Percentiles rank a stretch among this genome's conserved stretches.
Conservation (phyloP, 2,888 invertebrate genomes). For the Rhorus exstirpatorius region DNA sequence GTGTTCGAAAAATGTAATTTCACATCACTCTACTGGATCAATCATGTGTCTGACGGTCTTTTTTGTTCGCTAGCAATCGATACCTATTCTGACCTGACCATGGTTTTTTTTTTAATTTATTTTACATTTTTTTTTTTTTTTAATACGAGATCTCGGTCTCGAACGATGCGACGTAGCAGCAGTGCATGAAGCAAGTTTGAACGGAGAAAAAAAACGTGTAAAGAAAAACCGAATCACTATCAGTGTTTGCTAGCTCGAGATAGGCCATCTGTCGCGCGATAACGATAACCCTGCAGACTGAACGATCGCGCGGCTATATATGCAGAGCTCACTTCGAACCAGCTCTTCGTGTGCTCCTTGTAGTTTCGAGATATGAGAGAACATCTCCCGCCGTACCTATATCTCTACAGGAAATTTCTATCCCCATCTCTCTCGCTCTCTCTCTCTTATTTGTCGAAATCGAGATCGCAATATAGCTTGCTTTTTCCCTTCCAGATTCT, state of each 20-base stretch:
- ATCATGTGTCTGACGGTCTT: conserved; percentile 1
- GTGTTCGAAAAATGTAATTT: too few species aligned
- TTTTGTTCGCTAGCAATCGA: neutral
- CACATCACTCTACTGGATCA: neutral
- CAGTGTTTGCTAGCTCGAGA: conserved; percentile 67
- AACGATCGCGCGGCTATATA: conserved; percentile 18
- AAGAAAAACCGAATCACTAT: conserved; percentile 55
- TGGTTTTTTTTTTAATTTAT: too few species aligned
- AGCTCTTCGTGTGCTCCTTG: neutral
- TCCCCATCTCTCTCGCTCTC: conserved; percentile 6
- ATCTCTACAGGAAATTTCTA: conserved; percentile 1
- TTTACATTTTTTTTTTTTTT: too few species aligned
- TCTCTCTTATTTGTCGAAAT: conserved; percentile 10
- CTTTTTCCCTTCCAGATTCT: conserved; percentile 10
- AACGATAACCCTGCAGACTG: conserved; percentile 69
- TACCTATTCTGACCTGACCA: too few species aligned
- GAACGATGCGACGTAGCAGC: neutral
- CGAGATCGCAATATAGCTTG: conserved; percentile 22
- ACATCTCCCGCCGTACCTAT: neutral
- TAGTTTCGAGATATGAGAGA: conserved; percentile 14
- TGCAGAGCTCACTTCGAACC: conserved; percentile 1
- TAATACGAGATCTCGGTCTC: neutral
- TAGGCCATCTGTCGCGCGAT: conserved; percentile 72
- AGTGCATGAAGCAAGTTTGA: neutral
- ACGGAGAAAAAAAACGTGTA: conserved; percentile 29